Conservation (phyloP, 2,797 vertebrate genomes). For the Hyperoplus immaculatus region DNA sequence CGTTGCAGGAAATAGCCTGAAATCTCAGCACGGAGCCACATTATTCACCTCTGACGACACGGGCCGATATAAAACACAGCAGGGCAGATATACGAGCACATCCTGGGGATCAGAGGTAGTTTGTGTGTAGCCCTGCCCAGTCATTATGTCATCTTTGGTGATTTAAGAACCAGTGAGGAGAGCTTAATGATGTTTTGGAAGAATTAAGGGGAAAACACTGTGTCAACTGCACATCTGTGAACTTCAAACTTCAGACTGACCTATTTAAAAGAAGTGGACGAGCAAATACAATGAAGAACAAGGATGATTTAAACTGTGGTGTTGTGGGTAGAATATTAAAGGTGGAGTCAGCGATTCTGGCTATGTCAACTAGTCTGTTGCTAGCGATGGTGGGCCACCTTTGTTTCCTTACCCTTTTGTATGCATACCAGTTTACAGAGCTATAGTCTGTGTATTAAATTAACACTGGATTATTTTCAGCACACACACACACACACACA, state of each 20-base stretch:
- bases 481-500: no score
- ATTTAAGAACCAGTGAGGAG: conserved; percentile 61
- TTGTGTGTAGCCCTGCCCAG: conserved; percentile 25
- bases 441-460: no score
- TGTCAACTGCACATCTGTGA: conserved; percentile 29
- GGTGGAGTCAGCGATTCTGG: no score
- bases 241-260: background rate
- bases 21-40: background rate
- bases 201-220: conserved; percentile 39
- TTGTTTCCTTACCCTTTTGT: no score
- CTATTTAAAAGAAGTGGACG: no score
- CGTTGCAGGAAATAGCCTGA: background rate
- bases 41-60: conserved; percentile 17
- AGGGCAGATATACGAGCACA: conserved; percentile 31
- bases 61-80: conserved; percentile 33
- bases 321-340: no score
- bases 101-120: conserved; percentile 17
- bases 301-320: no score
- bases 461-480: no score
- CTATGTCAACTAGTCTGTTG: no score
- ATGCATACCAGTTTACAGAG: no score
- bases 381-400: no score
- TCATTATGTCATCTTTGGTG: conserved; percentile 49
- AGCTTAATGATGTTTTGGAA: conserved; percentile 60
- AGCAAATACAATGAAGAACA: no score